Evolutionary conservation across 2,888 invertebrate species (phyloP), one percentile per base, ranked within the genome.

Genomic region (Diachrysia chrysitis): DNA sequence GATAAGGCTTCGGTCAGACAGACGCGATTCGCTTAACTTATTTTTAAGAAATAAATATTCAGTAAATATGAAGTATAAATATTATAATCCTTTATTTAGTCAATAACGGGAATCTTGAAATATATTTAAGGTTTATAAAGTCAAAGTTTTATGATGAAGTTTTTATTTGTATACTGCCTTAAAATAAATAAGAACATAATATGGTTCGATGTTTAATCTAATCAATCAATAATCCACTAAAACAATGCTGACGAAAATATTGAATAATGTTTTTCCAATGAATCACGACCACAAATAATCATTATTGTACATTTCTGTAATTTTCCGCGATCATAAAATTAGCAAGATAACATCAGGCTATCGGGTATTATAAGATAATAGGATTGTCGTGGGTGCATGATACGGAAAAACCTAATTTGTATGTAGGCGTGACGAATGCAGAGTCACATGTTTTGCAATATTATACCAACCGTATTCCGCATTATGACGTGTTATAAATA

Each of bases 331-430:
- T 55, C 62, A 68, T 66, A 70, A 69, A 69, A 64, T 68, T 68
- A 60, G 55, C 69, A 17, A 64, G 72, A 75, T 75, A 64, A 76
- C 57, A 71, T 76, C 72, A 59, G 57, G 62, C 35, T 62, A 76
- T 71, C 65, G 54, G 75, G 53, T 73, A 66, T 64, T 70, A 58
- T 32, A 42, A 62, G 74, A 65, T 75, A 74, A 67, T 76, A 64
- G 16, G 35, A 51, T 63, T 64, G 64, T 76, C 63, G 76, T 80
- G 71, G 74, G 65, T 72, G 77, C 66, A 73, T 65, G 56, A 58
- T 73, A 48, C 46, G 71, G 73, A 76, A 80, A 79, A 67, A 73
- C 67, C 46, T 77, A 72, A 76, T 73, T 63, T 59, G 62, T 51
- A 55, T 60, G 76, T 70, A 67, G 66, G 71, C 65, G 65, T 63